phyloP scores from a whole-genome alignment of 1,140 invertebrate species.

The Papilio polyxenes region DNA sequence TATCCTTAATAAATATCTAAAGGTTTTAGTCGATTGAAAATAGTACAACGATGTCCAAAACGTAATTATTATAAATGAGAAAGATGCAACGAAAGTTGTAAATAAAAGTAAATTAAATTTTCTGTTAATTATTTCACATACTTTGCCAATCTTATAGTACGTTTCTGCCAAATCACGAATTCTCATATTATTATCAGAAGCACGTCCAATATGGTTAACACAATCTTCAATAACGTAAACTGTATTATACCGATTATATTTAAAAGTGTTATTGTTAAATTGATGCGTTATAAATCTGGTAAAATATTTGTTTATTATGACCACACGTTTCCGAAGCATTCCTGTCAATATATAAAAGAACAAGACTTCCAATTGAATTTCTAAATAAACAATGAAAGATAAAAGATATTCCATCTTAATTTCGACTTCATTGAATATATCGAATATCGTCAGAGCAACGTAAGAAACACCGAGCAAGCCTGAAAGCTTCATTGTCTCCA shows the following conservation, averaged over 20 bases:
- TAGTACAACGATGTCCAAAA: constrained; percentile 63
- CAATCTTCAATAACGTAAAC: not conserved
- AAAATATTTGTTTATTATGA: constrained; percentile 3
- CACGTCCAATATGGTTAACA: constrained; percentile 52
- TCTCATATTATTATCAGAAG: constrained; percentile 52
- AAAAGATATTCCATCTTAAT: not conserved
- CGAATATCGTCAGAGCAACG: not conserved
- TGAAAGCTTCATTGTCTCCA: not conserved
- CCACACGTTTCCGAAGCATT: not conserved
- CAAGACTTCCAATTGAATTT: constrained; percentile 13
- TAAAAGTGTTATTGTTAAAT: not conserved
- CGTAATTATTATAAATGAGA: constrained; percentile 58
- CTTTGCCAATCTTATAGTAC: constrained; percentile 57
- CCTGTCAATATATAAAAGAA: not conserved
- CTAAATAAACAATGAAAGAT: not conserved
- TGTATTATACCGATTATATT: too few relatives aligned
- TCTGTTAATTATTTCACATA: constrained; percentile 54
- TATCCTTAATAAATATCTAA: constrained; percentile 44
- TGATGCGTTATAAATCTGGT: not conserved
- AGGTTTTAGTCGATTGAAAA: constrained; percentile 42
- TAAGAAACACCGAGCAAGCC: not conserved
- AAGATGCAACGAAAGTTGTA: constrained; percentile 59
- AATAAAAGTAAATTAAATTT: constrained; percentile 65
- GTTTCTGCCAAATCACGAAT: constrained; percentile 54
- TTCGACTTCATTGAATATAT: constrained; percentile 14